These are phyloP conservation scores for Iselma pallidipennis DNA, from an alignment of 2,888 invertebrate species.

Conservation along the genomic window DNA sequence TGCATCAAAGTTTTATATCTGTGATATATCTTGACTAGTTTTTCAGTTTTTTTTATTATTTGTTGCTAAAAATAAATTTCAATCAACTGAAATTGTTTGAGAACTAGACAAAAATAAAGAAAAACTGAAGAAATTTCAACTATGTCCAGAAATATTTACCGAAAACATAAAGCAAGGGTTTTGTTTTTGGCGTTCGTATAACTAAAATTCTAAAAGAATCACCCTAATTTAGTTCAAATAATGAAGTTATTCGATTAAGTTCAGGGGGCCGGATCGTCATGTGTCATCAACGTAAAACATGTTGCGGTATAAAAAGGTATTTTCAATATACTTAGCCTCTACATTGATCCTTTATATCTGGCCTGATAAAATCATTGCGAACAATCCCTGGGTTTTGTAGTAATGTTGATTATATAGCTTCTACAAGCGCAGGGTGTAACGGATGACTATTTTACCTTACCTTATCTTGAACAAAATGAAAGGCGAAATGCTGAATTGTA, in stretches of 20 bases:
- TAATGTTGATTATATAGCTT: slow-evolving; percentile 1
- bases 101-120: slow-evolving; percentile 21
- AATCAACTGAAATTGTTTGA: slow-evolving; percentile 5
- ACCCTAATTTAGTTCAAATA: too few relatives aligned
- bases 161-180: too few relatives aligned
- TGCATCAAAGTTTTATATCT: slow-evolving; percentile 50
- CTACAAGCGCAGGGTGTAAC: neutral
- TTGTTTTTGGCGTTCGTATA: too few relatives aligned
- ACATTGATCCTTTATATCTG: neutral
- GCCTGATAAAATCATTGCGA: slow-evolving; percentile 1
- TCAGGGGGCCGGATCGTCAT: too few relatives aligned
- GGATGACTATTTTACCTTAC: neutral
- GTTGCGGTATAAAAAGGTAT: too few relatives aligned
- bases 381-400: slow-evolving; percentile 1
- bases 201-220: too few relatives aligned
- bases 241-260: too few relatives aligned
- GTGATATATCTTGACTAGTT: slow-evolving; percentile 38
- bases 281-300: too few relatives aligned
- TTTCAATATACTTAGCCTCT: slow-evolving; percentile 11
- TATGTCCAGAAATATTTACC: too few relatives aligned
- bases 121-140: too few relatives aligned
- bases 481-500: neutral
- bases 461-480: neutral
- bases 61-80: neutral
- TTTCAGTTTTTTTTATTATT: slow-evolving; percentile 26